phyloP scores from a whole-genome alignment of 2,888 invertebrate species.

The Caenorhabditis japonica region DNA sequence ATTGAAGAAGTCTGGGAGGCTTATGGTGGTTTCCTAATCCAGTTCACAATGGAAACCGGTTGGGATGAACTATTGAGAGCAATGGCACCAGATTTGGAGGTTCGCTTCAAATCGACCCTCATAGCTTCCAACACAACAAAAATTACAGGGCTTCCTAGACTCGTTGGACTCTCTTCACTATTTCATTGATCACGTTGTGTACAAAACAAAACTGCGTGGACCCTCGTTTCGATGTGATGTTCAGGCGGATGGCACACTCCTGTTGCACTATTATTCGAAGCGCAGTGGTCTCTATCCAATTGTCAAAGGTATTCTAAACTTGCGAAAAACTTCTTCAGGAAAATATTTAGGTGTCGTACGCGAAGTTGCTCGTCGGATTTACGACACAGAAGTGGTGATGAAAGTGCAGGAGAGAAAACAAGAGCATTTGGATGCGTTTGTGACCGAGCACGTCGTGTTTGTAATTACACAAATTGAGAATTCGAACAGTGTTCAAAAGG shows the following conservation, averaged over 20 bases:
- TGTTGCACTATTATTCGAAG: constrained; percentile 95
- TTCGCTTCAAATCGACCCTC: constrained; percentile 12
- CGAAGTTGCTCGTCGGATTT: constrained; percentile 93
- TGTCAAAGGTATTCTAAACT: constrained; percentile 84
- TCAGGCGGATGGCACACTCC: constrained; percentile 79
- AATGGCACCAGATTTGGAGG: constrained; percentile 74
- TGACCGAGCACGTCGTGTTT: constrained; percentile 76
- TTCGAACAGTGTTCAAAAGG: constrained; percentile 55
- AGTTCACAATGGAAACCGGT: constrained; percentile 77
- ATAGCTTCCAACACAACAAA: background rate
- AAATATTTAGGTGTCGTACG: constrained; percentile 90
- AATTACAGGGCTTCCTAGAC: constrained; percentile 86
- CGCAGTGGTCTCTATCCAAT: constrained; percentile 93
- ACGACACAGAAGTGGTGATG: constrained; percentile 92
- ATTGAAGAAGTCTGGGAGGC: constrained; percentile 77
- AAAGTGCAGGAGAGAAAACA: constrained; percentile 88
- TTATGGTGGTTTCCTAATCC: constrained; percentile 76
- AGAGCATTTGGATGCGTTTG: constrained; percentile 84
- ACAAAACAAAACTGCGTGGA: constrained; percentile 73
- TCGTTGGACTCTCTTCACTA: constrained; percentile 92
- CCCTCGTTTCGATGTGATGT: constrained; percentile 74
- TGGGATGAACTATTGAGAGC: constrained; percentile 76
- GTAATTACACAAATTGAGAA: constrained; percentile 70
- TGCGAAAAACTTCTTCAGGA: no score
- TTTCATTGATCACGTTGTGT: constrained; percentile 75